Evolutionary conservation across 2,113 vertebrate genomes (phyloP).

Genomic region (Picathartes gymnocephalus): DNA sequence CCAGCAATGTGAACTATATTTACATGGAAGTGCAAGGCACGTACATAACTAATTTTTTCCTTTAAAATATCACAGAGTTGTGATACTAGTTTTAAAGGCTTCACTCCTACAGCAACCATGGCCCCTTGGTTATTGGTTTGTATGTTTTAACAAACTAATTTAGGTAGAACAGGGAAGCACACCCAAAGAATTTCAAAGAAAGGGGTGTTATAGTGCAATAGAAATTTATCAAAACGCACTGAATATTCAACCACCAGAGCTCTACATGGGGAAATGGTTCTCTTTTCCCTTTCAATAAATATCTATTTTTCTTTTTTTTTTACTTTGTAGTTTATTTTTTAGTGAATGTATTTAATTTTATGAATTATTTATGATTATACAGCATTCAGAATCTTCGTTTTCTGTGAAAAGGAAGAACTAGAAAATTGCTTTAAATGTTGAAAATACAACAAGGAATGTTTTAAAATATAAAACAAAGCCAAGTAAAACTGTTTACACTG

Average conservation of each 20-base stretch:
- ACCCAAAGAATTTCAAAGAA: constrained; percentile 94
- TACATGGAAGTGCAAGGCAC: constrained; percentile 75
- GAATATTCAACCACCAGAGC: constrained; percentile 97
- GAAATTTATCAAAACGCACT: constrained; percentile 95
- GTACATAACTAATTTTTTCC: constrained; percentile 62
- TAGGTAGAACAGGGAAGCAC: constrained; percentile 92
- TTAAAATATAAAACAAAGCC: constrained; percentile 99
- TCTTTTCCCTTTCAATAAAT: constrained; percentile 98
- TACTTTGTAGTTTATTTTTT: constrained; percentile 99
- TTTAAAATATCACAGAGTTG: constrained; percentile 63
- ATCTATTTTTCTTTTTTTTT: constrained; percentile 87
- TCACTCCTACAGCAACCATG: constrained; percentile 77
- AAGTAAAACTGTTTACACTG: constrained; percentile 99
- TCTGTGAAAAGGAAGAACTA: constrained; percentile 99
- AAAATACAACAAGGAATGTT: constrained; percentile 93
- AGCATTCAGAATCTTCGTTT: constrained; percentile 98
- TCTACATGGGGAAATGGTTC: constrained; percentile 86
- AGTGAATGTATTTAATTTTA: constrained; percentile 99
- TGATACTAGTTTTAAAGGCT: constrained; percentile 75
- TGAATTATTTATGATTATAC: constrained; percentile 99
- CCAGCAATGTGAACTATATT: constrained; percentile 81
- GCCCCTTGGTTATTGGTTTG: constrained; percentile 78
- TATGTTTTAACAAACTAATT: constrained; percentile 85
- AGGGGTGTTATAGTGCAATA: constrained; percentile 99
- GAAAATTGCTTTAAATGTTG: constrained; percentile 98